A percentile compares a stretch with the other conserved stretches of the same genome.
Conservation (phyloP, 2,797 vertebrate species). For the Thunnus albacares region DNA sequence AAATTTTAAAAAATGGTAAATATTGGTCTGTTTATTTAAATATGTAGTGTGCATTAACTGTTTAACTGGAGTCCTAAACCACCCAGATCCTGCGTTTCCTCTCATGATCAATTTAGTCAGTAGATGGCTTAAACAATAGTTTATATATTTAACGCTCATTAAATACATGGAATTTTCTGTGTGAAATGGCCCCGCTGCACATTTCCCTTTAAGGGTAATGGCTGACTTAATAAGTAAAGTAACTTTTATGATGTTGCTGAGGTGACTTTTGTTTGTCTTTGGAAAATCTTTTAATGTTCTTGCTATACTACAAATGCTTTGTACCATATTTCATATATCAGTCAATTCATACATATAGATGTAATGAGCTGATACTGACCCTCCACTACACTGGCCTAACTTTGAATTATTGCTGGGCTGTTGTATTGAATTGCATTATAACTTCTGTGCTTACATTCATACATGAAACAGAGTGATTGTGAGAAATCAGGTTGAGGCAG, state of each 20-base stretch:
- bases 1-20: background rate
- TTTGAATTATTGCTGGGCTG: background rate
- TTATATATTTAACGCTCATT: no score
- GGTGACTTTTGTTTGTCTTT: background rate
- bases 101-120: background rate
- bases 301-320: background rate
- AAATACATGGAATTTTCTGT: no score
- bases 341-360: background rate
- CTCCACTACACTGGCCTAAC: no score
- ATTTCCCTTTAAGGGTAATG: no score
- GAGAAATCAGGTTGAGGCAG: no score
- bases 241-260: background rate
- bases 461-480: background rate
- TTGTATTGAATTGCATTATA: slow-evolving; percentile 12
- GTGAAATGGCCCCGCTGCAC: no score
- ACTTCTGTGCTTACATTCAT: background rate
- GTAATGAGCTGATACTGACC: background rate
- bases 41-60: background rate
- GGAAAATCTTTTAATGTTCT: background rate
- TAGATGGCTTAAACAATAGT: no score
- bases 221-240: background rate
- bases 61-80: background rate
- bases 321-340: background rate
- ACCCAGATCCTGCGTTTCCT: background rate
- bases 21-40: background rate